Evolutionary conservation across 2,888 invertebrate genomes (phyloP), one percentile per base, ranked within the genome.

Genomic region (Epicampocera succincta): DNA sequence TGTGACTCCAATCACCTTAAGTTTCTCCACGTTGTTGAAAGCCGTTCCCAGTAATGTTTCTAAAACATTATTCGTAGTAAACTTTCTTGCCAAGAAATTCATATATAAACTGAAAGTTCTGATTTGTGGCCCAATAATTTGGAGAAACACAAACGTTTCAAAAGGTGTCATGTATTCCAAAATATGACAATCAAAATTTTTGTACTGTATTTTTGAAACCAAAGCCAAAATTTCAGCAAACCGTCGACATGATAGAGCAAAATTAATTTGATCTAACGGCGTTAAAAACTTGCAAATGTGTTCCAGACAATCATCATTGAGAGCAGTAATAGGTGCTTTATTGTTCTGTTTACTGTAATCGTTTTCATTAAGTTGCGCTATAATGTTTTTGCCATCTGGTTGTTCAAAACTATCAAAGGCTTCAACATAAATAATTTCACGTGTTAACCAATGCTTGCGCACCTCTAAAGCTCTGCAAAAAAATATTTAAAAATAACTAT

Each of bases 251-350:
- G 69, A 65, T 6, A 87, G 84, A 0, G 87, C 84, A 40, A 87
- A 87, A 15, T 76, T 84, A 1, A 88, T 58, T 50, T 88, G 86
- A 65, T 88, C 88, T 0, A 3, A 0, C 4, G 83, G 3, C 0
- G 33, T 0, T 8, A 88, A 63, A 12, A 48, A 8, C 0, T 61
- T 5, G 4, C 86, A 17, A 2, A 87, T 81, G 1, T 75, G n/a
- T 60, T 84, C 84, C 33, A 87, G 21, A 17, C 88, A 88, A 69
- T 87, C 60, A 60, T 88, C 88, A 29, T 85, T 86, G 0, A 88
- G 38, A 0, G 9, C 66, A 33, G 85, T 58, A 4, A 87, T 84
- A 15, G 15, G 38, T 1, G 68, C 12, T 0, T 46, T 6, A 33
- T 33, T 19, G 29, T 2, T 50, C 50, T 1, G 29, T 19, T 2